These are phyloP conservation scores for Torymus texanus DNA, from an alignment of 2,888 invertebrate species.

Conservation along the genomic window DNA sequence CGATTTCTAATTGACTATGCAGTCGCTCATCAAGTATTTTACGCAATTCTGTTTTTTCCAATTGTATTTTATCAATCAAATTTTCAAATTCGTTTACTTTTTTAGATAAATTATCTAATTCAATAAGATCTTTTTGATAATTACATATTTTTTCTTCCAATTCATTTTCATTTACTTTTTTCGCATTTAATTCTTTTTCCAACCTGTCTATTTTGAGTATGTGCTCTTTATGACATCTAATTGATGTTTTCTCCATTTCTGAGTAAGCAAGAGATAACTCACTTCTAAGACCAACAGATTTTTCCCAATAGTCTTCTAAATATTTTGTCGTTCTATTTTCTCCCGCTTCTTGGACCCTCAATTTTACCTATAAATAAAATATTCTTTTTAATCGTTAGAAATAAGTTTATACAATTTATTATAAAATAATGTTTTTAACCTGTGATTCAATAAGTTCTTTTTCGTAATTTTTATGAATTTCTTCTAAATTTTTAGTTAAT, in stretches of 20 bases:
- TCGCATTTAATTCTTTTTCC: slow-evolving; percentile 59
- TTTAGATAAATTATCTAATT: slow-evolving; percentile 58
- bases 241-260: slow-evolving; percentile 59
- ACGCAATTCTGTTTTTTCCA: slow-evolving; percentile 61
- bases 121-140: slow-evolving; percentile 56
- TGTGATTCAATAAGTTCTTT: slow-evolving; percentile 53
- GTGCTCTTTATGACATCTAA: slow-evolving; percentile 60
- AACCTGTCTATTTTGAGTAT: slow-evolving; percentile 62
- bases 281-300: slow-evolving; percentile 58
- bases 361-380: slow-evolving; percentile 54
- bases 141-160: slow-evolving; percentile 56
- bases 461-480: slow-evolving; percentile 57
- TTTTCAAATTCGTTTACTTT: slow-evolving; percentile 62
- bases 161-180: slow-evolving; percentile 56
- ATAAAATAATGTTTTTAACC: slow-evolving; percentile 30
- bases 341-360: slow-evolving; percentile 59
- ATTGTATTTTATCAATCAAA: slow-evolving; percentile 56
- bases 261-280: slow-evolving; percentile 59
- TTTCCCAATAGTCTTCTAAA: slow-evolving; percentile 61
- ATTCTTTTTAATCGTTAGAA: not conserved
- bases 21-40: slow-evolving; percentile 58
- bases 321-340: slow-evolving; percentile 57
- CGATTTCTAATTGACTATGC: slow-evolving; percentile 60
- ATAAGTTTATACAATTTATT: slow-evolving; percentile 1
- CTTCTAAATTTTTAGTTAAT: slow-evolving; percentile 48